Evolutionary conservation across 2,113 vertebrate species (phyloP).

Genomic region (Paramisgurnus dabryanus): DNA sequence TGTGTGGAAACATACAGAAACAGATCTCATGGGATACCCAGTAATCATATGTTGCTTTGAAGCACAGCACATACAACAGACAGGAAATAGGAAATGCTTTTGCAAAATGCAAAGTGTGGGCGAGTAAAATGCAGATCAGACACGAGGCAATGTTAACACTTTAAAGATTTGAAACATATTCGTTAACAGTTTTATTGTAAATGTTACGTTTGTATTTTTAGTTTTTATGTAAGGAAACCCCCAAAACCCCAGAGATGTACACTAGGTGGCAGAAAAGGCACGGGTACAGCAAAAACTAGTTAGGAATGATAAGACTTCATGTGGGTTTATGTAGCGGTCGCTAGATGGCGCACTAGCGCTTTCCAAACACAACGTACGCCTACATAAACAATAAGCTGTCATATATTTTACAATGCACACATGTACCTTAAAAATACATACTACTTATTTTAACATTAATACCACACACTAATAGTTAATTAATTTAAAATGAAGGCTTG

Average conservation of each 20-base stretch:
- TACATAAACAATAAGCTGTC: not conserved
- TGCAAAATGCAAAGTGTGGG: not conserved
- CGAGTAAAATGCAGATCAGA: not conserved
- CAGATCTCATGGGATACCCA: not conserved
- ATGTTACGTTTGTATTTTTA: too few relatives aligned
- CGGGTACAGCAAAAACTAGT: constrained; percentile 17
- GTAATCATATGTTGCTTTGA: not conserved
- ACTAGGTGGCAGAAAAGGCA: constrained; percentile 44
- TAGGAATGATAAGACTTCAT: constrained; percentile 19
- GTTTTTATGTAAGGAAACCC: not conserved
- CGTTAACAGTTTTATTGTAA: too few relatives aligned
- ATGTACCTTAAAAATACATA: not conserved
- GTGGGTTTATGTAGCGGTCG: not conserved
- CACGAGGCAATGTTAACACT: not conserved
- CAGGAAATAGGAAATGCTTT: constrained; percentile 31
- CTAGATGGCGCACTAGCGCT: constrained; percentile 48
- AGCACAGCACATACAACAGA: constrained; percentile 1
- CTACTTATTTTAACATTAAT: not conserved
- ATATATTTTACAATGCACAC: not conserved
- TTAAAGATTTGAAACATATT: not conserved
- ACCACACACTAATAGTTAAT: not conserved
- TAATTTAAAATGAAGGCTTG: not conserved
- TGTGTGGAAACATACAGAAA: constrained; percentile 7
- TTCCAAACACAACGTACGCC: not conserved
- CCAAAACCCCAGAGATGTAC: not conserved